Conservation (phyloP, 2,113 vertebrate species). For the Mionectes macconnelli region DNA sequence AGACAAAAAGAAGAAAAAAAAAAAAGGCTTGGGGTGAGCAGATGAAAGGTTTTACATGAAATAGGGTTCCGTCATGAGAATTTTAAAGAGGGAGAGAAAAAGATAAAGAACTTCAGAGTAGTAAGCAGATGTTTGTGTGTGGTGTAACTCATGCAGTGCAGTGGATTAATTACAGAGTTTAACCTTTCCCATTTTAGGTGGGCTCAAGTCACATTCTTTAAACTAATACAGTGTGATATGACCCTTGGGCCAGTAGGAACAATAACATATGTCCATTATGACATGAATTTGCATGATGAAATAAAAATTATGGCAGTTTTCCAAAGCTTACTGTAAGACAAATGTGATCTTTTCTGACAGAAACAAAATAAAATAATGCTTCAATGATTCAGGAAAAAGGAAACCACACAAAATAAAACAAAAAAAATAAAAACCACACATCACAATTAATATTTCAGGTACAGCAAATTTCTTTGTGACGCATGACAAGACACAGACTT, state of each 20-base stretch:
- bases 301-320: constrained; percentile 18
- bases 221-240: not conserved
- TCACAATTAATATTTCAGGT: not conserved
- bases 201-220: constrained; percentile 2
- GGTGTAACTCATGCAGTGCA: not conserved
- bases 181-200: constrained; percentile 20
- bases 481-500: not conserved
- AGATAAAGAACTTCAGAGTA: not conserved
- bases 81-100: not conserved
- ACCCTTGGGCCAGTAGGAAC: not conserved
- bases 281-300: constrained; percentile 6
- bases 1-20: not conserved
- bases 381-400: not conserved
- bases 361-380: not conserved
- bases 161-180: constrained; percentile 4
- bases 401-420: not conserved
- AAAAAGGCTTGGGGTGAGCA: not conserved
- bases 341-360: not conserved
- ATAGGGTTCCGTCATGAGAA: not conserved
- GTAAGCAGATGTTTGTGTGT: not conserved
- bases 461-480: not conserved
- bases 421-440: not conserved
- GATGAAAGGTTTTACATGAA: not conserved
- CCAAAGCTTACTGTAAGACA: not conserved
- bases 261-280: not conserved